These are phyloP conservation scores for Todus mexicanus DNA, from an alignment of 2,797 vertebrate genomes.

Conservation along the genomic window DNA sequence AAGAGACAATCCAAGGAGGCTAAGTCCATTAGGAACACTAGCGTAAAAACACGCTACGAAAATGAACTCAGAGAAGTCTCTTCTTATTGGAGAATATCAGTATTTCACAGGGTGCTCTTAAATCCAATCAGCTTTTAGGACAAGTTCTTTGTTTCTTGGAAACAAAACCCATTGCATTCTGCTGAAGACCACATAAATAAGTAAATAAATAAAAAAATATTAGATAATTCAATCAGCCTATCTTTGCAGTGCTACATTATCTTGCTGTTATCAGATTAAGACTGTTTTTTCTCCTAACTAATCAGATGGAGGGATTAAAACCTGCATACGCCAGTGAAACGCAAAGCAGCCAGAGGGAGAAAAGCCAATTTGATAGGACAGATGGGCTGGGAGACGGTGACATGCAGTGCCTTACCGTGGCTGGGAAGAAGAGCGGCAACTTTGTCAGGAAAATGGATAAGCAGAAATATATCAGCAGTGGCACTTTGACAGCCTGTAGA, in stretches of 20 bases:
- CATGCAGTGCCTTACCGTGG: background rate
- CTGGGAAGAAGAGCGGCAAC: background rate
- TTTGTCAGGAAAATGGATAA: background rate
- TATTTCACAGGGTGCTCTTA: background rate
- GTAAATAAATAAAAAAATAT: background rate
- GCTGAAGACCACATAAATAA: background rate
- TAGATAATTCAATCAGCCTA: background rate
- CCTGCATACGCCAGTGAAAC: background rate
- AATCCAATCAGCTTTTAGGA: background rate
- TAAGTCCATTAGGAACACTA: background rate
- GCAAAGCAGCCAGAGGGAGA: slow-evolving; percentile 1
- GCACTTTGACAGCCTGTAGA: background rate
- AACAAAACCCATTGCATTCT: background rate
- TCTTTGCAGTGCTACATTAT: background rate
- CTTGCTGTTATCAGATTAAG: slow-evolving; percentile 23
- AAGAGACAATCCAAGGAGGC: background rate
- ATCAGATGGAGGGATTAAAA: slow-evolving; percentile 33
- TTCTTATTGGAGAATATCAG: background rate
- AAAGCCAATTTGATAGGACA: slow-evolving; percentile 16
- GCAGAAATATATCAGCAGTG: background rate
- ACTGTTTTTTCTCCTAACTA: background rate
- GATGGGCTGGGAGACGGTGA: background rate
- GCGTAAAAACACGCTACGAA: background rate
- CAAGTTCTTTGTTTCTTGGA: background rate
- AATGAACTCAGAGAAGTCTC: background rate